Base-by-base conservation (phyloP, 2,888 invertebrate species). In the Drosophila atroscutellata region DNA sequence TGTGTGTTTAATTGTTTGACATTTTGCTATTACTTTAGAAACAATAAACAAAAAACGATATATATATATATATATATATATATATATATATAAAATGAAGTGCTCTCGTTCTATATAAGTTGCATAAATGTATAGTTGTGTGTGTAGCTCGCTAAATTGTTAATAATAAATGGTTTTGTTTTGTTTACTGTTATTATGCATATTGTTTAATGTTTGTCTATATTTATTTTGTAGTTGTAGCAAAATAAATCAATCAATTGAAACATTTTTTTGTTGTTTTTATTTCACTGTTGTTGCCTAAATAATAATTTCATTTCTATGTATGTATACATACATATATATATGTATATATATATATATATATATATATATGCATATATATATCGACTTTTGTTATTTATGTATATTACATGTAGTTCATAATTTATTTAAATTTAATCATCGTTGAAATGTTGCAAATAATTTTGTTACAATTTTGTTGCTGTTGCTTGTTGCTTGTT, bases 11-110 rank as follows among this genome's bases (percentile, higher is more conserved):
- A 66, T 52, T 81, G 55, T 63, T 74, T 75, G 81, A 83, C 84
- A 83, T 81, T 83, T 86, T 50, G 69, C 83, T 84, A 89, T 84
- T 89, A 79, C 63, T 74, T 81, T 79, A 77, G 68, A 66, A 66
- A 81, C 58, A 63, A 64, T 32, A 76, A 47, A 55, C 52, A 54
- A 61, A 36, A 60, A 60, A 56, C 13, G 47, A 32, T 55, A 55
- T 58, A 50, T 34, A 39, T 51, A 60, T n/a, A 32, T 55, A 55
- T 58, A 32, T 55, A 55, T 58, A 32, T 55, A 55, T 58, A 32
- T 55, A 55, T 58, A 32, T 55, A 55, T 58, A 50, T 34, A 39
- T 51, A 60, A 70, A 34, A 67, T 60, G 37, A 69, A 52, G 26
- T 69, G 42, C 24, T 30, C 30, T 20, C 37, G 34, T 32, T 47